phyloP scores from a whole-genome alignment of 2,797 vertebrate genomes.

The Botia almorhae region DNA sequence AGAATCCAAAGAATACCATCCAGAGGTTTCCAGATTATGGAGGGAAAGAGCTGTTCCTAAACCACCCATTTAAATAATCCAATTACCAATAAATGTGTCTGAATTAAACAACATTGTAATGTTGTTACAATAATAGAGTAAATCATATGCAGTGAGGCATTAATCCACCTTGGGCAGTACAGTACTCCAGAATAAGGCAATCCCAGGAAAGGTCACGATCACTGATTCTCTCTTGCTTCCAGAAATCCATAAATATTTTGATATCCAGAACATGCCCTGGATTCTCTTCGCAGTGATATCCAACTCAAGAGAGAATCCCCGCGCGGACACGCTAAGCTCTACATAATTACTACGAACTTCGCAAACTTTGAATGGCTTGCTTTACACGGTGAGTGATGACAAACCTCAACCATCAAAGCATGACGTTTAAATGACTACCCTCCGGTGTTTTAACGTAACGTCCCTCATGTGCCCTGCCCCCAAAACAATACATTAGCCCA shows the following conservation, averaged over 20 bases:
- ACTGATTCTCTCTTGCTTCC: constrained; percentile 74
- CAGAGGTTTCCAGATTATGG: constrained; percentile 72
- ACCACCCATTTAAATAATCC: constrained; percentile 77
- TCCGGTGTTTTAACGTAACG: constrained; percentile 44
- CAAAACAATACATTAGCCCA: constrained; percentile 62
- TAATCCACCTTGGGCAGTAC: constrained; percentile 79
- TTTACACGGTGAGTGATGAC: constrained; percentile 34
- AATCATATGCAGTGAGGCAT: constrained; percentile 70
- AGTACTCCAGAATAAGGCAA: constrained; percentile 79
- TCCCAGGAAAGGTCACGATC: constrained; percentile 76
- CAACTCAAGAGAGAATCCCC: constrained; percentile 73
- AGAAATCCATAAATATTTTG: constrained; percentile 79
- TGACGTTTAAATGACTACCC: constrained; percentile 31
- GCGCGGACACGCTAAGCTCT: constrained; percentile 62
- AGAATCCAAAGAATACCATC: constrained; percentile 80
- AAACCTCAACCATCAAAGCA: constrained; percentile 37
- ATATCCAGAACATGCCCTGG: constrained; percentile 80
- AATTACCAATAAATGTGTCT: constrained; percentile 70
- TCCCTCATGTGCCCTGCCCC: constrained; percentile 36
- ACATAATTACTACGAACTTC: constrained; percentile 50
- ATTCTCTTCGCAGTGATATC: constrained; percentile 76
- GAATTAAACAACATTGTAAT: constrained; percentile 65
- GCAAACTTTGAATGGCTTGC: constrained; percentile 26
- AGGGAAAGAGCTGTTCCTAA: constrained; percentile 61
- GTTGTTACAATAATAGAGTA: constrained; percentile 69